These are phyloP conservation scores for Oophaga pumilio DNA, from an alignment of 2,113 vertebrate genomes.

Conservation along the genomic window DNA sequence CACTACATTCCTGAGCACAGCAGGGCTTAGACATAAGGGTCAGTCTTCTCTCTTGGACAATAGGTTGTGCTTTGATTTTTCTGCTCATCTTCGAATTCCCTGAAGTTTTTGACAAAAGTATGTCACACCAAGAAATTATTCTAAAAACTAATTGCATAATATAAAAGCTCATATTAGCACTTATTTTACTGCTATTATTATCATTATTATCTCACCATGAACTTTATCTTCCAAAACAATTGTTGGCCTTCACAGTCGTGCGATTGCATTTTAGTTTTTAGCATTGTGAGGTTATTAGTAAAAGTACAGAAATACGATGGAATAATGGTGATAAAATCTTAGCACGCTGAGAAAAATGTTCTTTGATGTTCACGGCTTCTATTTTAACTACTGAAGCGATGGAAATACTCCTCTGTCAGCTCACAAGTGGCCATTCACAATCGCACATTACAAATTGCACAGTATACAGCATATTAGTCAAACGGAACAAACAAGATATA, in stretches of 20 bases:
- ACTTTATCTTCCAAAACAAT: slow-evolving; percentile 26
- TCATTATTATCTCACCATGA: slow-evolving; percentile 4
- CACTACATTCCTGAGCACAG: background rate
- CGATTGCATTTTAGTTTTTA: slow-evolving; percentile 45
- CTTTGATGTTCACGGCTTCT: slow-evolving; percentile 27
- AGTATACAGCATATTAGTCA: background rate
- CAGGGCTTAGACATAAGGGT: background rate
- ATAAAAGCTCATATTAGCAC: background rate
- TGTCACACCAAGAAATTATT: background rate
- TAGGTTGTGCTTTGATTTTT: background rate
- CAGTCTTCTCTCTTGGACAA: background rate
- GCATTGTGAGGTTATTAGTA: slow-evolving; percentile 49
- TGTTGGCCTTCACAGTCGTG: slow-evolving; percentile 14
- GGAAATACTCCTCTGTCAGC: slow-evolving; percentile 4
- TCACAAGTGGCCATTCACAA: background rate
- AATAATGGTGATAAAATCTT: slow-evolving; percentile 46
- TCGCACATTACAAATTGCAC: background rate
- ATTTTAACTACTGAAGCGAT: slow-evolving; percentile 31
- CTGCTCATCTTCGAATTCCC: background rate
- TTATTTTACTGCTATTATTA: background rate
- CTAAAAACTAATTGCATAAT: background rate
- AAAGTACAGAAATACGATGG: slow-evolving; percentile 31
- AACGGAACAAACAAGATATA: background rate
- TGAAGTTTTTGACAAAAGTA: background rate
- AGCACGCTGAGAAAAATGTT: slow-evolving; percentile 50